Evolutionary conservation across 2,113 vertebrate genomes (phyloP), one percentile per base, ranked within the genome.

Genomic region (Ptilonorhynchus violaceus): DNA sequence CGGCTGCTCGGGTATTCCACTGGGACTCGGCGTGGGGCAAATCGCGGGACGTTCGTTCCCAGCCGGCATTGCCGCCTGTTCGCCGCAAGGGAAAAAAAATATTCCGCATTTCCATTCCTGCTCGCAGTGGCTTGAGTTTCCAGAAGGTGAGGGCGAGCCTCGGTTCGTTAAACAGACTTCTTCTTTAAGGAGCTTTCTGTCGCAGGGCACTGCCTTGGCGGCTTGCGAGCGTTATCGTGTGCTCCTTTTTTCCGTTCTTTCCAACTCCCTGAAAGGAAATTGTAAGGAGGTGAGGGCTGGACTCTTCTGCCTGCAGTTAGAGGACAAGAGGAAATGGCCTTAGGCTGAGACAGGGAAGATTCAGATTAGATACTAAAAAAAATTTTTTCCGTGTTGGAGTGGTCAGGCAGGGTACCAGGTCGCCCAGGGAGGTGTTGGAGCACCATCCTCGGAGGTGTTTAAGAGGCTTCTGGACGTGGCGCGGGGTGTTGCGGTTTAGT

Each of bases 381-480:
- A 31, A 6, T 13, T 6, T 2, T 2, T 13, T 50, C 18, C 1
- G 13, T 0, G 31, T 58, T 46, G 2, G 8, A 37, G 4, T 9
- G 37, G 7, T 30, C 30, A 9, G 68, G 23, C 33, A 0, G 1
- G 39, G 60, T 37, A 30, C 14, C 24, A 16, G 52, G 33, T 58
- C 24, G 37, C 31, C 27, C 15, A 4, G 37, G 37, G 77, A 22
- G 21, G 21, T 7, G 27, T 6, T 16, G 52, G 44, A 33, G 15
- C 35, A 7, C 21, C 35, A 5, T 41, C 24, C 10, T 21, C 6
- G 64, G n/a, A 8, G 10, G 3, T 13, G 37, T 24, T 73, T 13
- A 3, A 8, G 47, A 18, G 14, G 24, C 31, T 21, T 24, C 46
- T 27, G 84, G 22, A 24, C 6, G 74, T 9, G 73, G 67, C 31